Evolutionary conservation across 2,888 invertebrate species (phyloP).

Genomic region (Incurvaria masculella): DNA sequence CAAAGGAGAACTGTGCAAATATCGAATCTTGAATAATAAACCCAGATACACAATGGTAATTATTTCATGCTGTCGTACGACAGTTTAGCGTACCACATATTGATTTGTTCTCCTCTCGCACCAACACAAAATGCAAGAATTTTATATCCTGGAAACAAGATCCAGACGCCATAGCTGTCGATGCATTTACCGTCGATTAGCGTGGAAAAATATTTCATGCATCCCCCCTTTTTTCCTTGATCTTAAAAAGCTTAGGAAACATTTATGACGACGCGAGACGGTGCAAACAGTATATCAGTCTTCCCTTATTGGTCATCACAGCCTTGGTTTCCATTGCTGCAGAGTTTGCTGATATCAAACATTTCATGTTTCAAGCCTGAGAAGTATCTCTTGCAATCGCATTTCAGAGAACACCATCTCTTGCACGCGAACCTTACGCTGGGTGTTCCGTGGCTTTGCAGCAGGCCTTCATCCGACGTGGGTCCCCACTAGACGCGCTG

Average conservation of each 20-base stretch:
- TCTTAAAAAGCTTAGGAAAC: too few species aligned
- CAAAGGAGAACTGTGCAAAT: too few species aligned
- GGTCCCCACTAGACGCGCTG: neutral
- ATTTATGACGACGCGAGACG: neutral
- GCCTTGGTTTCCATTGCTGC: neutral
- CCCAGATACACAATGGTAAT: too few species aligned
- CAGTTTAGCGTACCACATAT: too few species aligned
- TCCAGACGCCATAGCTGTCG: neutral
- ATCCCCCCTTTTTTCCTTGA: constrained; percentile 3
- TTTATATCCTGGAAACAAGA: constrained; percentile 1
- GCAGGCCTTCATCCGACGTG: neutral
- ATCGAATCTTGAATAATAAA: too few species aligned
- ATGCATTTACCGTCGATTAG: constrained; percentile 6
- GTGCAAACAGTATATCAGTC: constrained; percentile 1
- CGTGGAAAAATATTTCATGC: neutral
- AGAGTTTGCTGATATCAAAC: neutral
- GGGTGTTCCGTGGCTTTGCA: neutral
- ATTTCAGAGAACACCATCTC: neutral
- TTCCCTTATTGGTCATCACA: constrained; percentile 4
- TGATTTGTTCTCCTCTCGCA: too few species aligned
- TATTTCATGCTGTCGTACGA: too few species aligned
- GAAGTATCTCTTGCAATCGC: neutral
- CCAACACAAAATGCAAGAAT: too few species aligned
- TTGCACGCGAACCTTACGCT: neutral
- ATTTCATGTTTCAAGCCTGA: neutral